phyloP scores from a whole-genome alignment of 2,888 invertebrate species.

The Idaea aversata region DNA sequence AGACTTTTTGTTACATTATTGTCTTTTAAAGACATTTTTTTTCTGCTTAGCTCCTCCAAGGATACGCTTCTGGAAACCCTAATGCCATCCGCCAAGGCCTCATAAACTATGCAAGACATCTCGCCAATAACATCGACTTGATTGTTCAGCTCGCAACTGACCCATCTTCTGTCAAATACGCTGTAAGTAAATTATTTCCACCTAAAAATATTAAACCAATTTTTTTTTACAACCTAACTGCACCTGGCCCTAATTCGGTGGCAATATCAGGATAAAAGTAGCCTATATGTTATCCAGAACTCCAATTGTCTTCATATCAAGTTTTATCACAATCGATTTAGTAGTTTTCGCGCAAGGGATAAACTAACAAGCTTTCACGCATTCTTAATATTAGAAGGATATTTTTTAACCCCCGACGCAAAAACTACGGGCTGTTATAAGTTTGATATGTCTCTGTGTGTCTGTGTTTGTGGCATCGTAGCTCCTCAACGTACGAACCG shows the following conservation, averaged over 20 bases:
- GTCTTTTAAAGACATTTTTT: not conserved
- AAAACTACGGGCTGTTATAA: too few relatives aligned
- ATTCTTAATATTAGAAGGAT: too few relatives aligned
- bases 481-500: too few relatives aligned
- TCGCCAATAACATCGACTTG: not conserved
- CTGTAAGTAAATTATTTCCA: not conserved
- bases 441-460: too few relatives aligned
- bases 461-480: too few relatives aligned
- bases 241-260: not conserved
- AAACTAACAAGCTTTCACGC: not conserved
- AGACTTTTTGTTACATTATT: too few relatives aligned
- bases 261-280: not conserved
- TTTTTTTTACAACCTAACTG: too few relatives aligned
- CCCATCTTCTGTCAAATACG: not conserved
- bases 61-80: not conserved
- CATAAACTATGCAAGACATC: slow-evolving; percentile 8
- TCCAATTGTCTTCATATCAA: not conserved
- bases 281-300: not conserved
- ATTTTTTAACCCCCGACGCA: too few relatives aligned
- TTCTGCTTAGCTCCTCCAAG: not conserved
- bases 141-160: not conserved
- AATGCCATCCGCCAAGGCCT: not conserved
- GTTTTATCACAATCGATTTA: not conserved
- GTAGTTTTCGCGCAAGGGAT: not conserved
- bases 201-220: not conserved